These are phyloP conservation scores for Sinelater perroti DNA, from an alignment of 2,888 invertebrate genomes.

Conservation along the genomic window DNA sequence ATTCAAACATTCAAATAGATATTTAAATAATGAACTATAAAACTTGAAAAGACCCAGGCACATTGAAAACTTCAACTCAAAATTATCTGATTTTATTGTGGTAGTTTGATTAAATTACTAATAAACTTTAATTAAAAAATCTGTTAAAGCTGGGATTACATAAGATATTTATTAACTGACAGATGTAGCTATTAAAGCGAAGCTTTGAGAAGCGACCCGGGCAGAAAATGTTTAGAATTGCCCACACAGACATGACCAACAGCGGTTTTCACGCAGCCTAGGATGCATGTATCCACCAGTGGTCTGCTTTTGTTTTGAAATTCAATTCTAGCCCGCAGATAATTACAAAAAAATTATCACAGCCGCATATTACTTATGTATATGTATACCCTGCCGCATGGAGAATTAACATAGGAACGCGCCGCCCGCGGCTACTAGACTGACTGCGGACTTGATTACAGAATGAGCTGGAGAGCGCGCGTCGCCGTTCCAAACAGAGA, in stretches of 20 bases:
- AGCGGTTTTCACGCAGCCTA: background rate
- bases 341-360: constrained; percentile 32
- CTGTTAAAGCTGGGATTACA: too few species aligned
- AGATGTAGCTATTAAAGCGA: too few species aligned
- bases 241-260: constrained; percentile 4
- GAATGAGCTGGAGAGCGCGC: constrained; percentile 6
- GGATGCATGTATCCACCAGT: constrained; percentile 4
- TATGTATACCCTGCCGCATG: constrained; percentile 32
- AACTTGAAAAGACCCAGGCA: too few species aligned
- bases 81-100: too few species aligned
- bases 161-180: too few species aligned
- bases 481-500: constrained; percentile 22
- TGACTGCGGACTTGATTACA: constrained; percentile 30
- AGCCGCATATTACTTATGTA: constrained; percentile 41
- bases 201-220: background rate
- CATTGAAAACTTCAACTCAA: too few species aligned
- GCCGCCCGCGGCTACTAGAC: constrained; percentile 26
- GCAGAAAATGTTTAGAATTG: background rate
- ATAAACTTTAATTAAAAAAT: too few species aligned
- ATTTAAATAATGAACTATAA: too few species aligned
- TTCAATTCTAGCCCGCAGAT: constrained; percentile 33
- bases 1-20: too few species aligned
- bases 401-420: constrained; percentile 41
- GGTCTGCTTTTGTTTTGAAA: constrained; percentile 27
- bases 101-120: too few species aligned